A percentile compares a stretch with the other conserved stretches of the same genome.
phyloP scores from a whole-genome alignment of 2,797 vertebrate genomes.

The Phoebastria nigripes region DNA sequence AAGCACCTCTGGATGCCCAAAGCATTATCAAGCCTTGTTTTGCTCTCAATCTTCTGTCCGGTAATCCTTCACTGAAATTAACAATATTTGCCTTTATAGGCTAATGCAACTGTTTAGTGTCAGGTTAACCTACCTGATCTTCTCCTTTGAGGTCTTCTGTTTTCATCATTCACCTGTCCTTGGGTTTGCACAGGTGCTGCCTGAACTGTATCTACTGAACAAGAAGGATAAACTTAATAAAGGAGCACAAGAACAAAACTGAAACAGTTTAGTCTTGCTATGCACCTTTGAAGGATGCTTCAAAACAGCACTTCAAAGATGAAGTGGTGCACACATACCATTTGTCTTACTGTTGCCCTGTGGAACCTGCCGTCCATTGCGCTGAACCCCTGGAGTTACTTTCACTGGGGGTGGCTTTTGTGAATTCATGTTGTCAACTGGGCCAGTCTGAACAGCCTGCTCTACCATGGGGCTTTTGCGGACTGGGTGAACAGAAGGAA shows the following conservation, averaged over 20 bases:
- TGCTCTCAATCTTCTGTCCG: not conserved
- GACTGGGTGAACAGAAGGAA: constrained; percentile 78
- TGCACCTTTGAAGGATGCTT: not conserved
- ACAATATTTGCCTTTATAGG: not conserved
- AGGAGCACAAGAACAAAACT: not conserved
- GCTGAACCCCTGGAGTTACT: constrained; percentile 66
- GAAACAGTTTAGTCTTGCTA: not conserved
- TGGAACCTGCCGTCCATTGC: constrained; percentile 65
- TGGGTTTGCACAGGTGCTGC: constrained; percentile 70
- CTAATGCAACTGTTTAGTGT: not conserved
- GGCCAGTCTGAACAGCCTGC: constrained; percentile 91
- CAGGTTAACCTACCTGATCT: constrained; percentile 81
- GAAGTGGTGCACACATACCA: not conserved
- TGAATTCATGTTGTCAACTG: constrained; percentile 73
- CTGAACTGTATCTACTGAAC: constrained; percentile 69
- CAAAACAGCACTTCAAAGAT: not conserved
- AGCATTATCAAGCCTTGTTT: not conserved
- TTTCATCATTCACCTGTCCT: constrained; percentile 82
- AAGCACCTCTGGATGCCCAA: not conserved
- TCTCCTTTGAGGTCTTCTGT: constrained; percentile 83
- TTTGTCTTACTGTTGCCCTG: constrained; percentile 49
- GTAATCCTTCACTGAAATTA: not conserved
- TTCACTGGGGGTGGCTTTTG: constrained; percentile 77
- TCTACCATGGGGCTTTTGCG: constrained; percentile 92
- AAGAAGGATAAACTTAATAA: constrained; percentile 1